phyloP scores from a whole-genome alignment of 2,888 invertebrate species.

The Timema cristinae region DNA sequence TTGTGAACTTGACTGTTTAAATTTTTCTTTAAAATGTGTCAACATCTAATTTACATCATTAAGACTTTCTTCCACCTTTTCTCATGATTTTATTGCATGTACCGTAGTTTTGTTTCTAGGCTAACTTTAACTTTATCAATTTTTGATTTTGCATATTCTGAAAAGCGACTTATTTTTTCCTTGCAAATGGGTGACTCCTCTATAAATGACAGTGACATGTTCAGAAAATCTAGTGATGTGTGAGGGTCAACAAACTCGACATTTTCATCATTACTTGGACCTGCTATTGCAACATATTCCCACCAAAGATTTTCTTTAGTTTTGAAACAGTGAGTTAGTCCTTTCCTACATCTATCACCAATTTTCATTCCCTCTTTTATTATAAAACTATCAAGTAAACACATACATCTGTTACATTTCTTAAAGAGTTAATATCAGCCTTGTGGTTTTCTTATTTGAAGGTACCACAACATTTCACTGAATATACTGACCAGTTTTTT shows the following conservation, averaged over 20 bases:
- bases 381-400: not conserved
- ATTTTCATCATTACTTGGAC: not conserved
- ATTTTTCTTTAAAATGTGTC: not conserved
- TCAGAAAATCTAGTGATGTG: conserved; percentile 5
- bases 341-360: not conserved
- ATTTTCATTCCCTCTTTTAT: not conserved
- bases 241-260: not conserved
- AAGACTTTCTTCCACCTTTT: not conserved
- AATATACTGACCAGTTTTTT: no score
- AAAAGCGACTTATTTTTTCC: not conserved
- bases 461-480: not conserved
- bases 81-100: not conserved
- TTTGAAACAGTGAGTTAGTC: not conserved
- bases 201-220: not conserved
- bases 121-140: conserved; percentile 1
- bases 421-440: no score
- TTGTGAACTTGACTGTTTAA: not conserved
- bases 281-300: conserved; percentile 1
- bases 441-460: not conserved
- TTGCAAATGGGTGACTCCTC: not conserved
- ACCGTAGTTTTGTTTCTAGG: not conserved
- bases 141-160: conserved; percentile 3
- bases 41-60: not conserved
- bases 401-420: not conserved
- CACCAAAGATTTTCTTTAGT: not conserved